These are phyloP conservation scores for Odontothrips loti DNA, from an alignment of 2,888 invertebrate genomes.

Conservation along the genomic window DNA sequence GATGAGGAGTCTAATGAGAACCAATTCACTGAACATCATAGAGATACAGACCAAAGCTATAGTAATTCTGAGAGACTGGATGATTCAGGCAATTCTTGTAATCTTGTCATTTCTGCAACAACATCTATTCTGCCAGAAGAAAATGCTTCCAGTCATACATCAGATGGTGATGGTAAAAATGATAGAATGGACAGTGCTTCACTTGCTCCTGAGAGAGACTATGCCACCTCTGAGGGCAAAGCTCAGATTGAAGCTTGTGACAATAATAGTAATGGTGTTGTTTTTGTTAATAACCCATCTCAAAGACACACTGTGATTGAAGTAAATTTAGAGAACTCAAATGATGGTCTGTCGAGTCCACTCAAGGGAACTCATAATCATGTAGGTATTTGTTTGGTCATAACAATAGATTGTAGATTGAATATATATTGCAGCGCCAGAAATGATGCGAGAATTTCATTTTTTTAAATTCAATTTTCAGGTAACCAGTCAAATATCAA, in stretches of 20 bases:
- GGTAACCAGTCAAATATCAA: neutral
- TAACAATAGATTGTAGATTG: neutral
- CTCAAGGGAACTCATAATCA: neutral
- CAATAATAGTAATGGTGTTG: neutral
- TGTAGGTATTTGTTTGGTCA: neutral
- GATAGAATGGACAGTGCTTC: neutral
- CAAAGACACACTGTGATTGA: neutral
- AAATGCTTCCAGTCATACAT: neutral
- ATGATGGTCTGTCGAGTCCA: neutral
- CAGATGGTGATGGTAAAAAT: neutral
- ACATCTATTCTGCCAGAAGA: neutral
- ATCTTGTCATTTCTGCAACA: neutral
- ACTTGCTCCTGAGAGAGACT: neutral
- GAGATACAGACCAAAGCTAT: neutral
- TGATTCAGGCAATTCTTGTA: neutral
- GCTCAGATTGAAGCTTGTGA: neutral
- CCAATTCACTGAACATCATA: neutral
- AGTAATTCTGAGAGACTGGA: neutral
- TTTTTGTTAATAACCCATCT: neutral
- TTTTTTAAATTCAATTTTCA: neutral
- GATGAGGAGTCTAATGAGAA: neutral
- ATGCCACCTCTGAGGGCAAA: neutral
- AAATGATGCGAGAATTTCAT: neutral
- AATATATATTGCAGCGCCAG: neutral
- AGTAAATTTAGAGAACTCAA: neutral